Conservation (phyloP, 2,797 vertebrate genomes). For the Oreortyx pictus region DNA sequence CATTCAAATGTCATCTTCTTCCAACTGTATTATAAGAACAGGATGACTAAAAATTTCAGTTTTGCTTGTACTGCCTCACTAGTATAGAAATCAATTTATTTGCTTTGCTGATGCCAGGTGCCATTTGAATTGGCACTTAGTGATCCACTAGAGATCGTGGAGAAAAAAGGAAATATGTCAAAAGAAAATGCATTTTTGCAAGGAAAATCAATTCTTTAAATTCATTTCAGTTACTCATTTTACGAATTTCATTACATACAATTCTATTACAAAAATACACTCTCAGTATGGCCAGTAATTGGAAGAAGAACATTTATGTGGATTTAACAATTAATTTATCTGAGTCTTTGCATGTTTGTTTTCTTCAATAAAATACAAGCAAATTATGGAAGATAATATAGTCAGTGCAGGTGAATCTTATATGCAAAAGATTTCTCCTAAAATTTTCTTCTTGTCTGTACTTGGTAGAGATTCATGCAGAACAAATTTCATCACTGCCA, state of each 20-base stretch:
- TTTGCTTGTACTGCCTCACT: background rate
- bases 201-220: conserved; percentile 44
- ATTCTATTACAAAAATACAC: conserved; percentile 55
- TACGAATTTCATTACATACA: conserved; percentile 41
- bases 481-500: background rate
- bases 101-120: background rate
- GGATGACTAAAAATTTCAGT: background rate
- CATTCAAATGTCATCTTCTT: background rate
- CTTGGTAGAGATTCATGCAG: background rate
- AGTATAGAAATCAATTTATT: background rate
- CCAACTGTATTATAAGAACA: background rate
- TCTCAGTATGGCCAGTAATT: conserved; percentile 47
- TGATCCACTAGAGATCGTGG: background rate
- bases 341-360: conserved; percentile 47
- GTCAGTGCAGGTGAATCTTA: background rate
- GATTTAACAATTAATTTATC: conserved; percentile 61
- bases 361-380: conserved; percentile 51
- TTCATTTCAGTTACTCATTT: conserved; percentile 59
- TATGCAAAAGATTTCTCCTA: background rate
- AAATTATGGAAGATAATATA: background rate
- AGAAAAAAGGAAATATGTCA: background rate
- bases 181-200: conserved; percentile 35
- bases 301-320: conserved; percentile 56
- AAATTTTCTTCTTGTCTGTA: background rate
- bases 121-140: background rate